A percentile compares a stretch with the other conserved stretches of the same genome.
Evolutionary conservation across 2,113 vertebrate species (phyloP).

Genomic region (Laterallus jamaicensis): DNA sequence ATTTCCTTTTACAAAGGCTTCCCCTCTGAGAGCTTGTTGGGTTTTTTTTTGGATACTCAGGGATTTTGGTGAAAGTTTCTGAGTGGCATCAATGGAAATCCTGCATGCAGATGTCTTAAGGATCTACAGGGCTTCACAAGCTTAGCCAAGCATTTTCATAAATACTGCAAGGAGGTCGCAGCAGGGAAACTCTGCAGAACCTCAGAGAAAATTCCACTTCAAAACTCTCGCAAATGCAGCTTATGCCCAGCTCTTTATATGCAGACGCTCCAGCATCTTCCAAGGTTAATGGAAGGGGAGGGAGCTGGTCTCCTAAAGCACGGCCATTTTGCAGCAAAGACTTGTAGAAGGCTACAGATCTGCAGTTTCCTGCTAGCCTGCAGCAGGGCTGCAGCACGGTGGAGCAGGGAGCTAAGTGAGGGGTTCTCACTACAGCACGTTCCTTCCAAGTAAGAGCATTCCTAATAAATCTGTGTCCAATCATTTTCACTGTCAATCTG

Average conservation of each 20-base stretch:
- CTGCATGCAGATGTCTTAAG: neutral
- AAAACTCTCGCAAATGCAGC: neutral
- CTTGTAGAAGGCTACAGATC: neutral
- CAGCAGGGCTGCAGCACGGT: neutral
- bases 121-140: neutral
- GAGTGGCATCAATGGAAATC: neutral
- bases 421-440: neutral
- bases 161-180: conserved; percentile 17
- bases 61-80: neutral
- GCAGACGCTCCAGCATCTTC: neutral
- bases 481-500: neutral
- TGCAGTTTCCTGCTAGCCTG: neutral
- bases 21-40: neutral
- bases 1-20: neutral
- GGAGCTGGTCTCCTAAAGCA: neutral
- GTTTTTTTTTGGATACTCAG: neutral
- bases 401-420: neutral
- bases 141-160: conserved; percentile 9
- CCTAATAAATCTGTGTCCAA: neutral
- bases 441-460: neutral
- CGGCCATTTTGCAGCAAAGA: neutral
- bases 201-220: neutral
- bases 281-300: neutral
- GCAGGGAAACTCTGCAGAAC: neutral
- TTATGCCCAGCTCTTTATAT: neutral